Evolutionary conservation across 2,113 vertebrate species (phyloP).

Genomic region (Peromyscus polionotus): DNA sequence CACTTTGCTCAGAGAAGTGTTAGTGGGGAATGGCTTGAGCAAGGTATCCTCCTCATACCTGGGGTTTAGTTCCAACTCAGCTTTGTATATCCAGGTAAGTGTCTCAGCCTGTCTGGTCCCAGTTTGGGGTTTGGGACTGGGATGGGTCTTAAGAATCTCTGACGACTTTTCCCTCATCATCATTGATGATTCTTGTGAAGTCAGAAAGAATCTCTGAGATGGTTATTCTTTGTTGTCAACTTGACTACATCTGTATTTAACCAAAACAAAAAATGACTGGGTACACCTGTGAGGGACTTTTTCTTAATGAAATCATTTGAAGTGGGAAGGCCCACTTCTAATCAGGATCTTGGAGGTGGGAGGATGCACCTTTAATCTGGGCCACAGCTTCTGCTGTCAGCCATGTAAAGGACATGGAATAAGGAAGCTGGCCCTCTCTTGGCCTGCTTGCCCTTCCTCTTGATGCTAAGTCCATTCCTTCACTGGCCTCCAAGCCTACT

Average conservation of each 20-base stretch:
- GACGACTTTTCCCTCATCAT: neutral
- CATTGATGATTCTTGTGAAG: neutral
- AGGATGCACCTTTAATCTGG: neutral
- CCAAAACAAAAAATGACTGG: too few relatives aligned
- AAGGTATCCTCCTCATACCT: neutral
- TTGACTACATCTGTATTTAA: neutral
- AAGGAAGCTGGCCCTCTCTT: too few relatives aligned
- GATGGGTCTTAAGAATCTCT: neutral
- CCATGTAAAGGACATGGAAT: neutral
- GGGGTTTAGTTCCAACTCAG: neutral
- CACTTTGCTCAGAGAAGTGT: neutral
- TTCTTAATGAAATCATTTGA: neutral
- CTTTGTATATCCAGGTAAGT: neutral
- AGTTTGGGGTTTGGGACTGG: neutral
- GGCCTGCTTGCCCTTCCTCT: neutral
- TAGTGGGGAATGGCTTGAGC: neutral
- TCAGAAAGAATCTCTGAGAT: neutral
- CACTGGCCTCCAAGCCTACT: neutral
- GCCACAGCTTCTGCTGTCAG: neutral
- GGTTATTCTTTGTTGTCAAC: neutral
- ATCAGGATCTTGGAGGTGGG: neutral
- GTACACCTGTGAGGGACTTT: too few relatives aligned
- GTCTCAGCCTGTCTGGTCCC: slow-evolving; percentile 15
- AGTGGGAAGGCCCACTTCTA: neutral
- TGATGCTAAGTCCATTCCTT: neutral